Base-by-base conservation (phyloP, 2,888 invertebrate genomes). In the Apamea epomidion region DNA sequence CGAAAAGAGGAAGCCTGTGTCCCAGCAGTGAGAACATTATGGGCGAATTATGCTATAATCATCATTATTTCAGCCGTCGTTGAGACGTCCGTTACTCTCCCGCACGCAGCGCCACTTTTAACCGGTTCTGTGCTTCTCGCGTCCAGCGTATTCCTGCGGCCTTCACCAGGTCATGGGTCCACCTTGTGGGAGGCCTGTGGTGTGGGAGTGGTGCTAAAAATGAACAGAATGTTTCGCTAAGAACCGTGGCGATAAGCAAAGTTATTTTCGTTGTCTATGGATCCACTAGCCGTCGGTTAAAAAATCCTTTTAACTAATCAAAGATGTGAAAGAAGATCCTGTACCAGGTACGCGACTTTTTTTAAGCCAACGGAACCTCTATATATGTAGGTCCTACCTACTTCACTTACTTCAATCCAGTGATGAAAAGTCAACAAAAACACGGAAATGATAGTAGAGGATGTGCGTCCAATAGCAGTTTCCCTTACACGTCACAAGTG, bases 381-480 rank as follows among this genome's bases (percentile, higher is more conserved):
- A 70, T n/a, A 7, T 37, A 29, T n/a, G 12, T 37, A 29, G 18
- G 8, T 42, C 21, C 32, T 7, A 7, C 6, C 21, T n/a, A 21
- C 48, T 45, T 45, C 45, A 21, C 29, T 18, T 18, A 29, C 8
- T 25, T 42, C 48, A 18, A 81, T 6, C n/a, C 10, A 21, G 6
- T 73, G 18, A 54, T 37, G 29, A 75, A 45, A 64, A 83, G 18
- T 65, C 1, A 25, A 73, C 45, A 16, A 42, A 25, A n/a, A 58
- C 42, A 54, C n/a, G 64, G 51, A 86, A 81, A 73, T 65, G 8
- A 67, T 58, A 25, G 14, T 71, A 73, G 68, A 37, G 68, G 25
- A 58, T 64, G 37, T 67, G 65, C 58, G 4, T 54, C 58, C 32
- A 29, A 48, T 29, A 25, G 18, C 72, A 60, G 42, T 70, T 76